Conservation (phyloP, 2,113 vertebrate genomes). For the Delphinapterus leucas region DNA sequence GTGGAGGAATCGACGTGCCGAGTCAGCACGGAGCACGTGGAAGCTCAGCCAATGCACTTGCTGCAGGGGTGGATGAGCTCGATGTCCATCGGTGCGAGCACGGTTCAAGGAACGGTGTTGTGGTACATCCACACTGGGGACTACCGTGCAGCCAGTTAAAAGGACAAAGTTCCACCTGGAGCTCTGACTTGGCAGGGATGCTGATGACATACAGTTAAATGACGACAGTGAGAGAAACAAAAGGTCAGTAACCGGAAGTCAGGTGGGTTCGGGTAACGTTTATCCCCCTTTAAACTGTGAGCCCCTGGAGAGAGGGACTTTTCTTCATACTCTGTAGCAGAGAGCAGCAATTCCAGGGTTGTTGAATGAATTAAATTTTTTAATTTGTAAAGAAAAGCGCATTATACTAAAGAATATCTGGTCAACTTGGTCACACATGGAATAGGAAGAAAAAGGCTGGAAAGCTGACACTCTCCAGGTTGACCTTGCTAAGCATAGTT, state of each 20-base stretch:
- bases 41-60: neutral
- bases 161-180: neutral
- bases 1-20: neutral
- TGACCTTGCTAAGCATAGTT: neutral
- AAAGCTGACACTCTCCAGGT: neutral
- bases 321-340: neutral
- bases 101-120: accelerated
- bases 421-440: neutral
- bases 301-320: neutral
- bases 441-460: neutral
- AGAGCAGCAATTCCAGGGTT: neutral
- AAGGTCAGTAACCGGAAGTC: neutral
- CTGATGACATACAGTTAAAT: neutral
- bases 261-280: neutral
- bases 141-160: neutral
- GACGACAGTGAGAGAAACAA: neutral
- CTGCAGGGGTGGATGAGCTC: accelerated
- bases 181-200: neutral
- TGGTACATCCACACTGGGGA: no score
- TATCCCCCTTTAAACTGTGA: neutral
- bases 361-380: neutral
- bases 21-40: neutral
- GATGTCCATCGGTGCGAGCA: neutral
- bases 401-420: neutral
- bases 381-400: neutral